Evolutionary conservation across 2,888 invertebrate species (phyloP).

Genomic region (Napeogenes inachia): DNA sequence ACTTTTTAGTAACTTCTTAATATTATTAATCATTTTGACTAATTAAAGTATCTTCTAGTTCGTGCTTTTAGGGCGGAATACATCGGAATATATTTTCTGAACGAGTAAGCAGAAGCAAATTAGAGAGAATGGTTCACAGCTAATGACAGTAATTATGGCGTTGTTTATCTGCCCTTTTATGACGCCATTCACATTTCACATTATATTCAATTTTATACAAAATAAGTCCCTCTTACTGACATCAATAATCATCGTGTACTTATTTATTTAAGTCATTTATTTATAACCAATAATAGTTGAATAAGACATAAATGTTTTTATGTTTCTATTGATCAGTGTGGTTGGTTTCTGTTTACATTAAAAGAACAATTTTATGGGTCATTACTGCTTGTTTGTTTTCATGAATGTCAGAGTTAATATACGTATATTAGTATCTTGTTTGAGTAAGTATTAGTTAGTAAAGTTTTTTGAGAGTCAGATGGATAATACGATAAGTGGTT

Average conservation of each 20-base stretch:
- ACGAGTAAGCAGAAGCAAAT: constrained; percentile 53
- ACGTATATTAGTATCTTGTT: too few relatives aligned
- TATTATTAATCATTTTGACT: too few relatives aligned
- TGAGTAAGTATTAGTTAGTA: too few relatives aligned
- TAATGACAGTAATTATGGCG: constrained; percentile 54
- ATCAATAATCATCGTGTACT: too few relatives aligned
- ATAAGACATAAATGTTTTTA: constrained; percentile 26
- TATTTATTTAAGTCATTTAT: too few relatives aligned
- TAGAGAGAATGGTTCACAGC: constrained; percentile 46
- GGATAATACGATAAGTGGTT: too few relatives aligned
- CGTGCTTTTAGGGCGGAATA: constrained; percentile 1
- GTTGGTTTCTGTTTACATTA: constrained; percentile 23
- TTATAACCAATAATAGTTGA: constrained; percentile 9
- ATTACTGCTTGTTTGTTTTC: constrained; percentile 14
- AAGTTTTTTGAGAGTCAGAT: too few relatives aligned
- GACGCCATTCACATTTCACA: constrained; percentile 35
- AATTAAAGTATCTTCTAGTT: background rate
- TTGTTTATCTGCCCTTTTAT: constrained; percentile 44
- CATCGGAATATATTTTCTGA: constrained; percentile 55
- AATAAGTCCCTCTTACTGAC: constrained; percentile 11
- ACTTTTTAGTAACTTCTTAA: too few relatives aligned
- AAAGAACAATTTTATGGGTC: constrained; percentile 22
- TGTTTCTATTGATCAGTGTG: constrained; percentile 22
- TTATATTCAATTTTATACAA: constrained; percentile 32
- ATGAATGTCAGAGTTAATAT: too few relatives aligned